Evolutionary conservation across 2,888 invertebrate species (phyloP).

Genomic region (Anthrax anthrax): DNA sequence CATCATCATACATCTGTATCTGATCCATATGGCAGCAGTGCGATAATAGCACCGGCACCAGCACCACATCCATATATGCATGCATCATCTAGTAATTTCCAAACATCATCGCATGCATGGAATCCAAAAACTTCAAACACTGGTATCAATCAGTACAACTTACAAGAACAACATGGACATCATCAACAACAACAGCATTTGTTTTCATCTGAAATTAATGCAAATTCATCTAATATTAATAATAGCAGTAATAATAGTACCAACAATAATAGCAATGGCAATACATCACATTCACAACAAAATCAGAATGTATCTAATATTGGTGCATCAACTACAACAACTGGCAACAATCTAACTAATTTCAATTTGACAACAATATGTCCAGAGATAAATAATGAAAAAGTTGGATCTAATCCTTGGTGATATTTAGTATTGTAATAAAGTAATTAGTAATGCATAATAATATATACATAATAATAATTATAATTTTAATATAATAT

Average conservation of each 20-base stretch:
- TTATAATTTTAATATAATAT: no score
- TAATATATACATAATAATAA: neutral
- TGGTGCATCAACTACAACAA: conserved; percentile 5
- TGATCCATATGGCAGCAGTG: neutral
- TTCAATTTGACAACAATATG: conserved; percentile 73
- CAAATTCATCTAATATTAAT: neutral
- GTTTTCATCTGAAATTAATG: neutral
- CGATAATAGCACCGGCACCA: neutral
- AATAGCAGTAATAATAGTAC: neutral
- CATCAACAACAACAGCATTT: neutral
- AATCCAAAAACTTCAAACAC: neutral
- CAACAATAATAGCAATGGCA: no score
- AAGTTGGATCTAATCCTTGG: conserved; percentile 22
- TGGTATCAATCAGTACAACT: neutral
- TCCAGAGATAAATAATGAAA: conserved; percentile 67
- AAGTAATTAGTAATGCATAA: neutral
- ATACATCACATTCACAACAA: neutral
- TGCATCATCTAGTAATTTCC: neutral
- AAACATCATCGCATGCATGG: neutral
- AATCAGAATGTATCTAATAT: neutral
- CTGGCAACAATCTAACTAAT: conserved; percentile 41
- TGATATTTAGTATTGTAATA: conserved; percentile 3
- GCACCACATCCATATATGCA: neutral
- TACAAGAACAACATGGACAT: no score
- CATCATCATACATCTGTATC: neutral